A percentile compares a stretch with the other conserved stretches of the same genome.
These are phyloP conservation scores for Crotalus tigris DNA, from an alignment of 2,113 vertebrate genomes.

Conservation along the genomic window DNA sequence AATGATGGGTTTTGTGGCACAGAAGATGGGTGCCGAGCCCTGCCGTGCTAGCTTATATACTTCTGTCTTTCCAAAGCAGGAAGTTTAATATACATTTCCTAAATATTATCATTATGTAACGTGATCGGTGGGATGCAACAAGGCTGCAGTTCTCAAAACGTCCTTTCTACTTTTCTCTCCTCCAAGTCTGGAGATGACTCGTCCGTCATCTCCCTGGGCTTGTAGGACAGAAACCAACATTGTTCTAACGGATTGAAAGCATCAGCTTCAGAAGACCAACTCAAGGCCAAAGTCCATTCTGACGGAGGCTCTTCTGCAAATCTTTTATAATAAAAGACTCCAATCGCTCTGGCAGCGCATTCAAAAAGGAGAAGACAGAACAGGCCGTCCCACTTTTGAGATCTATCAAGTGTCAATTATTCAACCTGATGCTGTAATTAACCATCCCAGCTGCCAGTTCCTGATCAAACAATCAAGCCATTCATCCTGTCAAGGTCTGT, in stretches of 20 bases:
- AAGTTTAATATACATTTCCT: not conserved
- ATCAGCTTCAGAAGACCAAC: not conserved
- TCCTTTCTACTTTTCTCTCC: not conserved
- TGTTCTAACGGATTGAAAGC: not conserved
- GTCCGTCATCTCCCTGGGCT: not conserved
- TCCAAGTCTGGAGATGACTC: not conserved
- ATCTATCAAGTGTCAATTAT: constrained; percentile 49
- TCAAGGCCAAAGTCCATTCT: constrained; percentile 13
- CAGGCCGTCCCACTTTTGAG: constrained; percentile 30
- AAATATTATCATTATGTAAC: not conserved
- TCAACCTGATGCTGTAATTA: constrained; percentile 59
- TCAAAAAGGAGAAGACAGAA: not conserved
- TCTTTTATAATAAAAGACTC: constrained; percentile 34
- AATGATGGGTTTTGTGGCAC: not conserved
- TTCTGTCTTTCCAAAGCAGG: not conserved
- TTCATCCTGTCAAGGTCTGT: constrained; percentile 38
- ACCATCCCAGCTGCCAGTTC: constrained; percentile 49
- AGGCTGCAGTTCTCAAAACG: not conserved
- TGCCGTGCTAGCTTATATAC: too few relatives aligned
- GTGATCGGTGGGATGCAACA: not conserved
- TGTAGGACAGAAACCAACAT: not conserved
- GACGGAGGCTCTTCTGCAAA: not conserved
- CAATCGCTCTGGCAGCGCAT: constrained; percentile 46
- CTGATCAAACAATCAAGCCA: constrained; percentile 39
- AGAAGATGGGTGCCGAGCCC: not conserved